Conservation (phyloP, 2,888 invertebrate species). For the Drosophila vallismaia region DNA sequence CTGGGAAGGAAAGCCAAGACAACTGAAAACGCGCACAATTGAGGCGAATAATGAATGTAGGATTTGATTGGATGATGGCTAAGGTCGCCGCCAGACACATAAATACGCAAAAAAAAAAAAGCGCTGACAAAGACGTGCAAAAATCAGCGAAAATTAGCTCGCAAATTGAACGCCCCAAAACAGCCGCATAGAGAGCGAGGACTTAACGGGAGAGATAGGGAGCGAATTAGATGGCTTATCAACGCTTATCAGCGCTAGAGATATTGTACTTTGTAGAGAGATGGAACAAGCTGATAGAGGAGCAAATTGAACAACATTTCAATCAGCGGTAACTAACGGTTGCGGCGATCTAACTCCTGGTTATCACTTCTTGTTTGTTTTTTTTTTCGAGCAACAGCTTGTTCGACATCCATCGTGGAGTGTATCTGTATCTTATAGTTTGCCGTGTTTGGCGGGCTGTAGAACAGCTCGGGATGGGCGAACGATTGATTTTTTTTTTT, state of each 20-base stretch:
- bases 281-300: conserved; percentile 23
- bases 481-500: conserved; percentile 36
- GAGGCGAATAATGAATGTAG: conserved; percentile 8
- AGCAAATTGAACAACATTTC: conserved; percentile 68
- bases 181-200: conserved; percentile 1
- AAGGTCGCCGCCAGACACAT: conserved; percentile 35
- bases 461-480: conserved; percentile 35
- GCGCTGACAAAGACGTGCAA: conserved; percentile 37
- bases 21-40: conserved; percentile 34
- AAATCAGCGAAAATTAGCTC: conserved; percentile 21
- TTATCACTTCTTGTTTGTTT: conserved; percentile 28
- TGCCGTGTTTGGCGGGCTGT: conserved; percentile 45
- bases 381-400: conserved; percentile 41
- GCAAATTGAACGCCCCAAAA: conserved; percentile 11
- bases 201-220: conserved; percentile 10
- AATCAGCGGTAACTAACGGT: conserved; percentile 45
- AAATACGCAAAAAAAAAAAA: background rate
- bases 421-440: conserved; percentile 37
- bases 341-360: conserved; percentile 18
- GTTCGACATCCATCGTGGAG: conserved; percentile 49
- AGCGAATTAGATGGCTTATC: conserved; percentile 42
- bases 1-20: conserved; percentile 9
- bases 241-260: conserved; percentile 38
- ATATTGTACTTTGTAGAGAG: conserved; percentile 14
- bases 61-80: conserved; percentile 35